phyloP scores from a whole-genome alignment of 2,113 vertebrate genomes.

The Sphaerodactylus townsendi region DNA sequence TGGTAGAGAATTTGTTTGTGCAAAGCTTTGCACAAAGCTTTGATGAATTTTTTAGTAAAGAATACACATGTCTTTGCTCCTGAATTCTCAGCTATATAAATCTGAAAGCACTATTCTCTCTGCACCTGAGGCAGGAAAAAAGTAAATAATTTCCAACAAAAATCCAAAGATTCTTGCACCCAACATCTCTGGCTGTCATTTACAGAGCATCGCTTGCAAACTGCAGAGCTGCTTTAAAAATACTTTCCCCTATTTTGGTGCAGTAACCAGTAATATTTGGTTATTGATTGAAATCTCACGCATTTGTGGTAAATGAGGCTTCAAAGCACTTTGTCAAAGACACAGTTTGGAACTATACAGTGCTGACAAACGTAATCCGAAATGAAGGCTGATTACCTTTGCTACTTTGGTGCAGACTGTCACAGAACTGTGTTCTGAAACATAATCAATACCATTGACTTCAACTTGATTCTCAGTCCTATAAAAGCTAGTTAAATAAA shows the following conservation, averaged over 20 bases:
- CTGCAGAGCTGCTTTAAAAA: not conserved
- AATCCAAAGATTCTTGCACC: not conserved
- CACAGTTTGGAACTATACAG: slow-evolving; percentile 19
- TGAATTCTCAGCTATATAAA: not conserved
- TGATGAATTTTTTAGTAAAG: not conserved
- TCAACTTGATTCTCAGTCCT: slow-evolving; percentile 22
- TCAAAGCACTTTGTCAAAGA: slow-evolving; percentile 25
- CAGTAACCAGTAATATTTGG: slow-evolving; percentile 3
- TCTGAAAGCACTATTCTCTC: not conserved
- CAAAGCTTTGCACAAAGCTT: not conserved
- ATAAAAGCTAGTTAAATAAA: slow-evolving; percentile 41
- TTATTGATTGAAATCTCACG: slow-evolving; percentile 29
- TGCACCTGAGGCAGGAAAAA: not conserved
- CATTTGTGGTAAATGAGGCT: slow-evolving; percentile 43
- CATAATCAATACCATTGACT: slow-evolving; percentile 51
- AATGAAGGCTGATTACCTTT: slow-evolving; percentile 46
- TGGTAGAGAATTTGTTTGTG: not conserved
- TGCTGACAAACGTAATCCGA: slow-evolving; percentile 50
- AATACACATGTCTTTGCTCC: not conserved
- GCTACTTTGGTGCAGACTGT: slow-evolving; percentile 23
- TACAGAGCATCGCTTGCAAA: not conserved
- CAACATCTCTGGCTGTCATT: not conserved
- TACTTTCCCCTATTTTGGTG: not conserved
- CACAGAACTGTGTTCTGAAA: slow-evolving; percentile 36
- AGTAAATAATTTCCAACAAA: not conserved